phyloP scores from a whole-genome alignment of 2,888 invertebrate genomes.

The Drosophila mimetica region DNA sequence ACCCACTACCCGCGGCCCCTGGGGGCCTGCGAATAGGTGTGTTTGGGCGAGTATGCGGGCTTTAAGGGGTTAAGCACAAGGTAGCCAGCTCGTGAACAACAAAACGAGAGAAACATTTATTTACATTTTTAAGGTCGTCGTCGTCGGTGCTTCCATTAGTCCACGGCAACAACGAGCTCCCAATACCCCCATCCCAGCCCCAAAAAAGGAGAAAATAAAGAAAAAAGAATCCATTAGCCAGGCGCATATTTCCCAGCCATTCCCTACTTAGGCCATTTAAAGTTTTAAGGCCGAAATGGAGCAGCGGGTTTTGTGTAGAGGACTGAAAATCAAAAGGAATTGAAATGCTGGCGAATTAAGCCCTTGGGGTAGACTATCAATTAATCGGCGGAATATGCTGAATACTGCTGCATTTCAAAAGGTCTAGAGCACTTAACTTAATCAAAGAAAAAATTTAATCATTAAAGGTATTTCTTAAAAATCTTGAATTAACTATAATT shows the following conservation, averaged over 20 bases:
- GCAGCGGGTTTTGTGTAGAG: slow-evolving; percentile 30
- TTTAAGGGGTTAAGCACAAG: slow-evolving; percentile 70
- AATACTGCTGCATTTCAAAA: background rate
- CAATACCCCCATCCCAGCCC: slow-evolving; percentile 16
- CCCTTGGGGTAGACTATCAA: background rate
- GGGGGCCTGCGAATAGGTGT: slow-evolving; percentile 17
- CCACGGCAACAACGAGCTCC: slow-evolving; percentile 30
- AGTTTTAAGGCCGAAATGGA: slow-evolving; percentile 54
- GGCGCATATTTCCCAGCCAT: slow-evolving; percentile 68
- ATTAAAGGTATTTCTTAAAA: too few relatives aligned
- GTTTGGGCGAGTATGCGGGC: slow-evolving; percentile 7
- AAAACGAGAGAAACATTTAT: slow-evolving; percentile 58
- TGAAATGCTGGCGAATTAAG: slow-evolving; percentile 8
- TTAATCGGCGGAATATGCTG: background rate
- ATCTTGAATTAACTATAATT: too few relatives aligned
- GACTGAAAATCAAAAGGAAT: slow-evolving; percentile 43
- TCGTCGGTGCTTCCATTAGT: slow-evolving; percentile 71
- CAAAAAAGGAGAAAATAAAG: slow-evolving; percentile 14
- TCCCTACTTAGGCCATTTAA: slow-evolving; percentile 70
- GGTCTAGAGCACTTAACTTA: too few relatives aligned
- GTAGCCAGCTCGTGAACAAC: slow-evolving; percentile 43
- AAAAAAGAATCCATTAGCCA: slow-evolving; percentile 71
- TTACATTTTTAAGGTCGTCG: slow-evolving; percentile 70
- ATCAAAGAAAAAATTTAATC: too few relatives aligned
- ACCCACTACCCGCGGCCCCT: slow-evolving; percentile 22